Conservation (phyloP, 2,113 vertebrate species). For the Telmatochromis sp. region DNA sequence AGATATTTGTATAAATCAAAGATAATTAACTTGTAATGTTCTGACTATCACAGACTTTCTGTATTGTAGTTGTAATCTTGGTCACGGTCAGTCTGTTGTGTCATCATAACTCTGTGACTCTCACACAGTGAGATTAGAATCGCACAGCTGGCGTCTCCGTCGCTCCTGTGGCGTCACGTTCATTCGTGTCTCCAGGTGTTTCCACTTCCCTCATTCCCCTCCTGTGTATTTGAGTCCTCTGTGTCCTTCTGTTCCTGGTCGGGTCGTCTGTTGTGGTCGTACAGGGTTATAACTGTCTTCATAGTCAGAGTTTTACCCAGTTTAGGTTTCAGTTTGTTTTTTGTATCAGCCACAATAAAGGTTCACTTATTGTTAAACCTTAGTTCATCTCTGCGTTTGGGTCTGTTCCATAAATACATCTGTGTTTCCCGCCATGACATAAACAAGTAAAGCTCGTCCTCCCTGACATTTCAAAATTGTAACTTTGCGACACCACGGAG, state of each 20-base stretch:
- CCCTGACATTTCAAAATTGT: rapidly evolving
- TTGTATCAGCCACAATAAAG: neutral
- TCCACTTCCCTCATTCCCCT: rapidly evolving
- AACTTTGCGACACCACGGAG: neutral
- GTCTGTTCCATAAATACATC: neutral
- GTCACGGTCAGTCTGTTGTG: rapidly evolving
- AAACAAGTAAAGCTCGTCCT: neutral
- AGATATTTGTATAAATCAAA: neutral
- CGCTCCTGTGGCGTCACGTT: rapidly evolving
- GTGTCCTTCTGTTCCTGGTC: neutral
- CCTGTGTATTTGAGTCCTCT: neutral
- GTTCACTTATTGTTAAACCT: neutral
- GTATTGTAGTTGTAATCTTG: neutral
- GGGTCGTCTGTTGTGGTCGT: neutral
- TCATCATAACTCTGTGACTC: neutral
- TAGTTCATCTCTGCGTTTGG: rapidly evolving
- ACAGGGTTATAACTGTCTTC: neutral
- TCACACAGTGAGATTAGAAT: neutral
- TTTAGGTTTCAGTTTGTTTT: neutral
- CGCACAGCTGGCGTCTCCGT: rapidly evolving
- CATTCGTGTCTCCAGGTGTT: neutral
- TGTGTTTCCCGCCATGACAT: rapidly evolving
- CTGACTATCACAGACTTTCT: neutral
- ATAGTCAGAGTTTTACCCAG: rapidly evolving
- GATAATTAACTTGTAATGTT: neutral